These are phyloP conservation scores for Solen grandis DNA, from an alignment of 1,140 invertebrate species.

Conservation along the genomic window DNA sequence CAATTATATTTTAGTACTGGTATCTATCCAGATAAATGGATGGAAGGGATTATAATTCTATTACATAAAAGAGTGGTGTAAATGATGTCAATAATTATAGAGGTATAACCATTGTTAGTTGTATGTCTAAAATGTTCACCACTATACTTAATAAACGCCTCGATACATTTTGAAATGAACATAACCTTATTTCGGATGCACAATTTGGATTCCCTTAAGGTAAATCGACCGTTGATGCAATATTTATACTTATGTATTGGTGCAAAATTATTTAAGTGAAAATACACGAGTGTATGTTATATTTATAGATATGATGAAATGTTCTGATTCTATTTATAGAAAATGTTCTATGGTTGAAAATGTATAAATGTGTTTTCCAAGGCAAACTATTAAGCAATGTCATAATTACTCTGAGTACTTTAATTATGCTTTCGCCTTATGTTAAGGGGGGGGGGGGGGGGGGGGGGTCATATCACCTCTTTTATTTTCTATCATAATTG, in stretches of 20 bases:
- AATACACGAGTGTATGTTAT: too few species aligned
- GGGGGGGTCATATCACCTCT: constrained; percentile 12
- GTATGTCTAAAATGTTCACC: too few species aligned
- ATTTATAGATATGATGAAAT: constrained; percentile 18
- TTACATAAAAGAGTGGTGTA: neutral
- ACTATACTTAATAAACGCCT: constrained; percentile 1
- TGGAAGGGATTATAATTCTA: too few species aligned
- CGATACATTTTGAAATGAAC: neutral
- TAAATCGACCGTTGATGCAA: neutral
- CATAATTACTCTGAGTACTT: constrained; percentile 16
- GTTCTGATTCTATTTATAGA: constrained; percentile 35
- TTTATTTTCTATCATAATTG: constrained; percentile 15
- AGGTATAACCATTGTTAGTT: too few species aligned
- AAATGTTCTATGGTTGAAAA: constrained; percentile 35
- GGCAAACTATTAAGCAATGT: constrained; percentile 28
- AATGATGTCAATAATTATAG: constrained; percentile 11
- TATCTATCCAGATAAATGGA: too few species aligned
- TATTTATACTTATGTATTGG: neutral
- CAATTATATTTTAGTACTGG: too few species aligned
- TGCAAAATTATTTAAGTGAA: too few species aligned
- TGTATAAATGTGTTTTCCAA: constrained; percentile 15
- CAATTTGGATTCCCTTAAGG: constrained; percentile 22
- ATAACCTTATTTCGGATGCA: constrained; percentile 9
- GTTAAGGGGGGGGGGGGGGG: too few species aligned
- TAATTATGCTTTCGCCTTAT: constrained; percentile 1